These are phyloP conservation scores for Oreochromis spilurus DNA, from an alignment of 2,113 vertebrate genomes.

Conservation along the genomic window DNA sequence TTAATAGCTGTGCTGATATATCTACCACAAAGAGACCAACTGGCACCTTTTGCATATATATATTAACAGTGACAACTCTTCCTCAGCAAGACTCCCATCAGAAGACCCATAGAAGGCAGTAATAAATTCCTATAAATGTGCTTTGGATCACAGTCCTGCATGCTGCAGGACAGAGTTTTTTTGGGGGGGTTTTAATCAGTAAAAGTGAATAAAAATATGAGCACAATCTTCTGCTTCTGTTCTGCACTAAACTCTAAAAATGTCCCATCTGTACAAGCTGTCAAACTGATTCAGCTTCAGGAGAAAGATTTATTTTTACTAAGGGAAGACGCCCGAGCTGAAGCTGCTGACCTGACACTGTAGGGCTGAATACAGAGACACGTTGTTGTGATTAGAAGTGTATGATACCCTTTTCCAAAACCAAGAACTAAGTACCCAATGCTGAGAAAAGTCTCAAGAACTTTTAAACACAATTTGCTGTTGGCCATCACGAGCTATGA, in stretches of 20 bases:
- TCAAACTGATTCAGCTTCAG: neutral
- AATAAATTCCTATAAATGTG: neutral
- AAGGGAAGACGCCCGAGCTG: neutral
- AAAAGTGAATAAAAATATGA: neutral
- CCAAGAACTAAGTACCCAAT: neutral
- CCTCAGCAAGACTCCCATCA: neutral
- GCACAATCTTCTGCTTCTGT: neutral
- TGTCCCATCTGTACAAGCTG: neutral
- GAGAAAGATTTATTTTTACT: slow-evolving; percentile 23
- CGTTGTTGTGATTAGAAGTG: neutral
- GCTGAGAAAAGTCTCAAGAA: neutral
- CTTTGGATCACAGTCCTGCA: neutral
- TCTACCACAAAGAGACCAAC: neutral
- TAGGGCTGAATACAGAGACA: neutral
- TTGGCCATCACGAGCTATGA: neutral
- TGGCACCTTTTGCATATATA: neutral
- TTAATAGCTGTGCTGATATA: neutral
- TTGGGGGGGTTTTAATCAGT: neutral
- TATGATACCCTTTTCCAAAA: neutral
- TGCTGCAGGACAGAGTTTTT: neutral
- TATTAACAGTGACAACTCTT: neutral
- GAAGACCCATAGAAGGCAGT: neutral
- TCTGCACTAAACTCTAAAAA: neutral
- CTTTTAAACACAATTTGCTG: neutral
- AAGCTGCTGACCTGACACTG: slow-evolving; percentile 9